Evolutionary conservation across 2,888 invertebrate species (phyloP).

Genomic region (Microctonus aethiopoides): DNA sequence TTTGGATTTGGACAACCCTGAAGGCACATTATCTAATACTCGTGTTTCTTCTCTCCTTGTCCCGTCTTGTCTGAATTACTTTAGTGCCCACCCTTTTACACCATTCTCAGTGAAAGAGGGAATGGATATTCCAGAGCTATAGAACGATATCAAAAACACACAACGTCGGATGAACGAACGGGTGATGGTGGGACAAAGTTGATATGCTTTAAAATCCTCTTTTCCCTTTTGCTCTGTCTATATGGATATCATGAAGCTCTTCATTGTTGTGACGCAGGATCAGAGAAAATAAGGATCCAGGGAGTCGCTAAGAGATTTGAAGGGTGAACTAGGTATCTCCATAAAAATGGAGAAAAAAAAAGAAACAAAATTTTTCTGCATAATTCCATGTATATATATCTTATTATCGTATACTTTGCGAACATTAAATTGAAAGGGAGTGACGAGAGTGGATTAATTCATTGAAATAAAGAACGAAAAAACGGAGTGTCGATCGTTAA

Average conservation of each 20-base stretch:
- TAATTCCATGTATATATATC: background rate
- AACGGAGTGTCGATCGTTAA: slow-evolving; percentile 63
- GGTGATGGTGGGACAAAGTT: background rate
- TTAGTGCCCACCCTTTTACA: background rate
- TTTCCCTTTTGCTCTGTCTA: background rate
- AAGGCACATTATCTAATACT: slow-evolving; percentile 16
- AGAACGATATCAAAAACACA: slow-evolving; percentile 11
- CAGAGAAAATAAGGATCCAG: background rate
- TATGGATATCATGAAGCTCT: background rate
- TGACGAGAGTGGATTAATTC: slow-evolving; percentile 37
- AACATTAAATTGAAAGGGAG: slow-evolving; percentile 31
- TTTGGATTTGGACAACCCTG: slow-evolving; percentile 31
- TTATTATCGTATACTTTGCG: background rate
- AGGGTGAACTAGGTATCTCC: background rate
- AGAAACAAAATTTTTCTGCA: background rate
- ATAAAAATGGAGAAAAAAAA: background rate
- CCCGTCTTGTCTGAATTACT: slow-evolving; percentile 7
- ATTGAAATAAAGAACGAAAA: slow-evolving; percentile 59
- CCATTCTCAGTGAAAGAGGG: slow-evolving; percentile 14
- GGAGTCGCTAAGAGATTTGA: background rate
- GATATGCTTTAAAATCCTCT: slow-evolving; percentile 3
- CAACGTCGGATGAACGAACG: slow-evolving; percentile 1
- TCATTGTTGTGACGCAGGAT: background rate
- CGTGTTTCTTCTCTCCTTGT: slow-evolving; percentile 17
- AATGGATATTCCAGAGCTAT: slow-evolving; percentile 15